Conservation (phyloP, 2,113 vertebrate genomes). For the Labrus mixtus region DNA sequence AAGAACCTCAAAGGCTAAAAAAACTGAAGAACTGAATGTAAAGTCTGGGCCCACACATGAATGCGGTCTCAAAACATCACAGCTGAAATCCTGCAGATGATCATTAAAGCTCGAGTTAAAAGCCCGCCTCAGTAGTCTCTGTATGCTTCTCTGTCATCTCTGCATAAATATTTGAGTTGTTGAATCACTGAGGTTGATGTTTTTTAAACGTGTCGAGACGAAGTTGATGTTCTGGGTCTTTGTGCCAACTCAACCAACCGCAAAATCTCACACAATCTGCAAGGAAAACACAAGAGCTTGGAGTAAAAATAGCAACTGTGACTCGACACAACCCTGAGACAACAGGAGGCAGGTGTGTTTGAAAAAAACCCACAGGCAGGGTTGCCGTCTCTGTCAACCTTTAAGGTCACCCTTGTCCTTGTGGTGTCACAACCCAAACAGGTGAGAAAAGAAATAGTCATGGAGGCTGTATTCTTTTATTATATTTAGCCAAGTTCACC, state of each 20-base stretch:
- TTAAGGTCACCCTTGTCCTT: not conserved
- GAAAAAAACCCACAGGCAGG: not conserved
- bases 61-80: slow-evolving; percentile 13
- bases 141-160: slow-evolving; percentile 16
- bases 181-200: slow-evolving; percentile 39
- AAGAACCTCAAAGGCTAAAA: slow-evolving; percentile 18
- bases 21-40: slow-evolving; percentile 36
- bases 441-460: not conserved
- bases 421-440: not conserved
- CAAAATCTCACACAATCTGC: not conserved
- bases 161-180: slow-evolving; percentile 38
- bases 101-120: slow-evolving; percentile 21
- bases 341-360: slow-evolving; percentile 9
- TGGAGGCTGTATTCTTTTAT: not conserved
- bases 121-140: slow-evolving; percentile 15
- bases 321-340: not conserved
- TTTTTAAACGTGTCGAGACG: slow-evolving; percentile 40
- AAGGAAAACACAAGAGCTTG: not conserved
- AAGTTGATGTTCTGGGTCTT: slow-evolving; percentile 30
- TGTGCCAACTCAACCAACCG: not conserved
- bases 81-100: slow-evolving; percentile 27
- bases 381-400: not conserved
- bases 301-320: slow-evolving; percentile 4
- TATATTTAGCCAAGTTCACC: not conserved
- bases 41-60: slow-evolving; percentile 20